Base-by-base conservation (phyloP, 2,888 invertebrate genomes). In the Malthinus seriepunctatus region DNA sequence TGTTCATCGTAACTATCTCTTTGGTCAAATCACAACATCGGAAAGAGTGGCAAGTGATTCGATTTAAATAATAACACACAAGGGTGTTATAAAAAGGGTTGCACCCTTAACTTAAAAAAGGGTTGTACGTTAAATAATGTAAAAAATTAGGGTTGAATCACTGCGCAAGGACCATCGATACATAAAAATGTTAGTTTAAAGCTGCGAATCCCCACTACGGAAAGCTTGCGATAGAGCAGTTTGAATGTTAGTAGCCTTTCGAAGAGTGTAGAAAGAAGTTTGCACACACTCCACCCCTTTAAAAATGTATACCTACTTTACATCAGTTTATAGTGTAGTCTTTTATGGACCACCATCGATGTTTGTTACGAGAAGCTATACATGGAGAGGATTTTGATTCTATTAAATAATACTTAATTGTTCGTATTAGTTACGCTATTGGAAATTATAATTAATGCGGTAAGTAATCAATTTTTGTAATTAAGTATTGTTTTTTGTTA, bases 231-330 rank as follows among this genome's bases (percentile, higher is more conserved):
- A 42, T 39, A 45, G 46, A 38, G 42, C 37, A 42, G 14, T 42
- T 42, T 7, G 11, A 52, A 34, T 56, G 49, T 46, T 61, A 62
- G 64, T 61, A 53, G 51, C 46, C 58, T 47, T 54, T 38, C 56
- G 57, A 64, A 64, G 66, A 65, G 63, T 65, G 66, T 66, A 64
- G 63, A 57, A 54, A 51, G 67, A 66, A 69, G 69, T 72, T 72
- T 72, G 68, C 68, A 71, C 69, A 71, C 71, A 71, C 72, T 71
- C 71, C 73, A 72, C 73, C 73, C 72, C 71, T 73, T 71, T 48
- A 33, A 14, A 48, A 33, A 23, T 23, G 23, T 23, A 23, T 23
- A 23, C 23, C 23, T 23, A 23, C 23, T 23, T 23, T 23, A 23
- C 23, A 23, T 23, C 23, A 5, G 23, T 23, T 23, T 2, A 23